Evolutionary conservation across 1,140 invertebrate genomes (phyloP), one percentile per base, ranked within the genome.

Genomic region (Pseudomyrmex dendroicus): DNA sequence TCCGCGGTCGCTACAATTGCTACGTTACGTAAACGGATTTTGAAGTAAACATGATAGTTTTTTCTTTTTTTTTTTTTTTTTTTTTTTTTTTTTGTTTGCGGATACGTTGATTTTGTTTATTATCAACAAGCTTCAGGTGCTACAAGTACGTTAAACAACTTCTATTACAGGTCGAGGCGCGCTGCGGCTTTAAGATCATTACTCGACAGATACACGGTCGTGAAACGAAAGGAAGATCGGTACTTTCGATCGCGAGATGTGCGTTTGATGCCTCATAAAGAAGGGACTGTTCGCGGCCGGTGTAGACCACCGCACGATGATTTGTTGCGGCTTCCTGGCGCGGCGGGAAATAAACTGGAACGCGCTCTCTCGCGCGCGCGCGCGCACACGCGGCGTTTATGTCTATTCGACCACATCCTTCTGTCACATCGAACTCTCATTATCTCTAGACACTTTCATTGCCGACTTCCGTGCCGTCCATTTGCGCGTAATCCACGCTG

Each of bases 401-500:
- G 62, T 35, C 46, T 10, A 15, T 12, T 44, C 17, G 44, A n/a
- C 63, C 20, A 63, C 20, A 22, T 84, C 56, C 10, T 59, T 50
- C 52, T 52, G 59, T 62, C 46, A 70, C 25, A 76, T 86, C 50
- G 54, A 62, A 86, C 59, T 61, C 50, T 72, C 85, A 84, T 88
- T 88, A 88, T 83, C 50, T 5, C 67, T 59, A 57, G 56, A 73
- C 59, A 56, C 57, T 78, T 44, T 63, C 59, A 48, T 85, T 77
- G 59, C 70, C 44, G 44, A 35, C 50, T 66, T 74, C 50, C 50
- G 61, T 8, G 7, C 54, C 74, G 50, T 80, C 74, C 35, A 72
- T 82, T 87, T 50, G 61, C 86, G 70, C 86, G 64, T 88, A 87
- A 88, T 77, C 73, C 83, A 73, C 72, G 52, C 52, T 52, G 59